Percentiles rank a stretch among this genome's conserved stretches.
These are phyloP conservation scores for Neolamprologus modestus DNA, from an alignment of 2,113 vertebrate genomes.

Conservation along the genomic window DNA sequence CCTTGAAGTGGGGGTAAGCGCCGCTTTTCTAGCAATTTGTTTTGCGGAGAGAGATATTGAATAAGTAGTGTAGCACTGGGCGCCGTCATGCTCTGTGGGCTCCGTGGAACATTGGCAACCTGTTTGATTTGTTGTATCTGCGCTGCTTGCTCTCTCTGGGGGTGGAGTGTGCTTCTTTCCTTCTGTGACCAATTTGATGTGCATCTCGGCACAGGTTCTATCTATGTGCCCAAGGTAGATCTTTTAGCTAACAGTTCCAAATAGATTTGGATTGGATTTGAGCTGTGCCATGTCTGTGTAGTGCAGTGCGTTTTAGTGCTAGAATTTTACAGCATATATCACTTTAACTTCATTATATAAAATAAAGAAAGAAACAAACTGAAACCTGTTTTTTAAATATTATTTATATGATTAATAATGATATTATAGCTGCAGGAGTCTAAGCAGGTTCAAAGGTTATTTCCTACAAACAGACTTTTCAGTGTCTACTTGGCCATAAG, in stretches of 20 bases:
- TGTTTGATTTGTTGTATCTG: constrained; percentile 28
- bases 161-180: background rate
- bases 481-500: background rate
- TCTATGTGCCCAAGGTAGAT: background rate
- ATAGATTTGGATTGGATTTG: background rate
- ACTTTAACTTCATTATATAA: background rate
- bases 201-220: background rate
- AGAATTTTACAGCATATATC: background rate
- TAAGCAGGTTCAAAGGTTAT: background rate
- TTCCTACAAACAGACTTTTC: background rate
- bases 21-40: constrained; percentile 32
- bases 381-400: background rate
- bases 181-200: constrained; percentile 1
- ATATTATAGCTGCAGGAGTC: background rate
- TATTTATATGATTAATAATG: background rate
- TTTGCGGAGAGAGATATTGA: constrained; percentile 23
- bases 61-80: constrained; percentile 2
- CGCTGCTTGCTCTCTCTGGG: background rate
- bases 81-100: constrained; percentile 10
- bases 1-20: constrained; percentile 27
- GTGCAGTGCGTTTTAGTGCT: background rate
- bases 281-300: background rate
- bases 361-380: background rate
- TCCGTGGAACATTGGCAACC: constrained; percentile 14
- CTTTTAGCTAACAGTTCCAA: background rate